Evolutionary conservation across 2,113 vertebrate genomes (phyloP).

Genomic region (Silurus meridionalis): DNA sequence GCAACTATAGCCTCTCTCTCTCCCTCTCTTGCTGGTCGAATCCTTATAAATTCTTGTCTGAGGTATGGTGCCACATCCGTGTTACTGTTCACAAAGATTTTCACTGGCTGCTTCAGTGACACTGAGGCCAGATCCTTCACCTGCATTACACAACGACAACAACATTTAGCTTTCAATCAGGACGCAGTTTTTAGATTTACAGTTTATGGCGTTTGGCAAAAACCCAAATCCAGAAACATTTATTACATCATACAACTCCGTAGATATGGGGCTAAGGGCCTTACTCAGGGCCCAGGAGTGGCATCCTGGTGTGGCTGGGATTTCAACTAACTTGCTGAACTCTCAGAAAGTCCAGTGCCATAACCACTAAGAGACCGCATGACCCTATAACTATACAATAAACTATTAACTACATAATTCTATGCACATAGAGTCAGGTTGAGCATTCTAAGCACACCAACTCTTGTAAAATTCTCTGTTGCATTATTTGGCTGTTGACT

Average conservation of each 20-base stretch:
- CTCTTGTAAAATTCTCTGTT: not conserved
- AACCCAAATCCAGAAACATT: not conserved
- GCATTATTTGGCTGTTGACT: not conserved
- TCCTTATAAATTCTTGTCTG: conserved; percentile 91
- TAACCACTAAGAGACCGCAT: too few relatives aligned
- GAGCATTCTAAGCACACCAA: not conserved
- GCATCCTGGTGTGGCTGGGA: too few relatives aligned
- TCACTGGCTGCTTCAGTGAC: conserved; percentile 86
- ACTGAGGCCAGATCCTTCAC: conserved; percentile 95
- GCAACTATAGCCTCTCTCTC: conserved; percentile 92
- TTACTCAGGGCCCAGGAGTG: too few relatives aligned
- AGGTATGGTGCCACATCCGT: conserved; percentile 95
- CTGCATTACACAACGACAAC: conserved; percentile 61
- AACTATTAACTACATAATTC: not conserved
- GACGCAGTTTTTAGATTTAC: not conserved
- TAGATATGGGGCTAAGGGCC: too few relatives aligned
- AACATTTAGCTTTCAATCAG: not conserved
- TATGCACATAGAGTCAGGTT: not conserved
- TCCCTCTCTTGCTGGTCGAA: conserved; percentile 87
- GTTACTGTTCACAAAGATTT: conserved; percentile 98
- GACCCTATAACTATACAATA: too few relatives aligned
- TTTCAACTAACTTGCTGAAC: too few relatives aligned
- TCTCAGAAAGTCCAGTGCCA: too few relatives aligned
- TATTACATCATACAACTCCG: too few relatives aligned
- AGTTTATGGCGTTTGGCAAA: not conserved